phyloP scores from a whole-genome alignment of 2,888 invertebrate genomes.

The Protophormia terraenovae region DNA sequence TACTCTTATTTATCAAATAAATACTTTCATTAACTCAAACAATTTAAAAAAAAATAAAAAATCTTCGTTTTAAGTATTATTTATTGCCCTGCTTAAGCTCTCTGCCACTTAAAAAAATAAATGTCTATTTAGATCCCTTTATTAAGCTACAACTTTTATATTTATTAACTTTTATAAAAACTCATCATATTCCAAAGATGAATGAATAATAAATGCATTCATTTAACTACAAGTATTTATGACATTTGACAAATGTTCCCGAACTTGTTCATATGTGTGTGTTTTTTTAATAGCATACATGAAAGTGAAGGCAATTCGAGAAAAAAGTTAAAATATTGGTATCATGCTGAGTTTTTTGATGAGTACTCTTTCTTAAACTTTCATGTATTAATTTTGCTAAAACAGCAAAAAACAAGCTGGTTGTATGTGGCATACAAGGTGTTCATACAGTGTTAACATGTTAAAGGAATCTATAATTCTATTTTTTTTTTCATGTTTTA shows the following conservation, averaged over 20 bases:
- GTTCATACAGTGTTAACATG: slow-evolving; percentile 2
- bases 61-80: background rate
- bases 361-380: slow-evolving; percentile 8
- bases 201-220: background rate
- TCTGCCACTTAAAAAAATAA: background rate
- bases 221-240: slow-evolving; percentile 20
- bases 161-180: slow-evolving; percentile 18
- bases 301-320: background rate
- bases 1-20: background rate
- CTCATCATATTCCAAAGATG: background rate
- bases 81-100: background rate
- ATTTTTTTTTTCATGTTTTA: background rate
- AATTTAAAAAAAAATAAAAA: background rate
- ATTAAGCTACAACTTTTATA: slow-evolving; percentile 23
- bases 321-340: slow-evolving; percentile 31
- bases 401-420: background rate
- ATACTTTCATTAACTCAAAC: background rate
- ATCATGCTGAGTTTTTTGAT: slow-evolving; percentile 49
- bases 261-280: background rate
- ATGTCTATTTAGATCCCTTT: background rate
- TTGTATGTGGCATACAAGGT: background rate
- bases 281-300: background rate
- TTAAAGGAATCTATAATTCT: background rate
- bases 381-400: slow-evolving; percentile 5
- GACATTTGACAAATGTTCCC: background rate